phyloP scores from a whole-genome alignment of 2,888 invertebrate species.

The Acanthosoma haemorrhoidale region DNA sequence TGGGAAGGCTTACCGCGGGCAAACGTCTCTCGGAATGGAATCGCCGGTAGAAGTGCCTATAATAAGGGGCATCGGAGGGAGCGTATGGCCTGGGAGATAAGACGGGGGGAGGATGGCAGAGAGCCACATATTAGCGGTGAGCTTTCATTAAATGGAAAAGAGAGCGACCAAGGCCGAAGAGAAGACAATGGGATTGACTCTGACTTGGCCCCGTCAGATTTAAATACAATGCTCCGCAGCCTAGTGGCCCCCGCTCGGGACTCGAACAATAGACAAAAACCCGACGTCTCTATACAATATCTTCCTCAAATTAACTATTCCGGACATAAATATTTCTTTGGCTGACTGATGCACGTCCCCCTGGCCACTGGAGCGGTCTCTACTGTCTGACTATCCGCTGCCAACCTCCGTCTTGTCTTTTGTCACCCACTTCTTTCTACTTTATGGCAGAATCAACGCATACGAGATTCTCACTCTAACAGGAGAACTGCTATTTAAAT shows the following conservation, averaged over 20 bases:
- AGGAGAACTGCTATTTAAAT: too few relatives aligned
- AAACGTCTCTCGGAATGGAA: neutral
- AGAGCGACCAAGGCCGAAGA: neutral
- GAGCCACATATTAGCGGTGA: constrained; percentile 7
- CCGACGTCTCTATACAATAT: constrained; percentile 36
- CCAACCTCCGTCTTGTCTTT: too few relatives aligned
- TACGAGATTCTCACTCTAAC: too few relatives aligned
- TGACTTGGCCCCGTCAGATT: constrained; percentile 18
- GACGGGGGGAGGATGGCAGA: neutral
- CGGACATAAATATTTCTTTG: constrained; percentile 32
- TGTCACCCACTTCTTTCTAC: too few relatives aligned
- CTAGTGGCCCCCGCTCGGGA: neutral
- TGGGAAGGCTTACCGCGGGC: neutral
- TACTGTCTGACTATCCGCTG: neutral
- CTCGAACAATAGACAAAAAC: constrained; percentile 36
- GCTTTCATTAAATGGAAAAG: constrained; percentile 25
- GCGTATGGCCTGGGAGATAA: constrained; percentile 3
- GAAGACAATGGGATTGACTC: constrained; percentile 26
- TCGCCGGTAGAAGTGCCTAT: neutral
- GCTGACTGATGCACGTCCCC: neutral
- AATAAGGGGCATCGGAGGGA: neutral
- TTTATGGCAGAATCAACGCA: too few relatives aligned
- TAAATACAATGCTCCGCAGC: constrained; percentile 17
- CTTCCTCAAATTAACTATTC: constrained; percentile 36
- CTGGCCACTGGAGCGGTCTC: neutral